Evolutionary conservation across 2,113 vertebrate species (phyloP).

Genomic region (Vulpes vulpes): DNA sequence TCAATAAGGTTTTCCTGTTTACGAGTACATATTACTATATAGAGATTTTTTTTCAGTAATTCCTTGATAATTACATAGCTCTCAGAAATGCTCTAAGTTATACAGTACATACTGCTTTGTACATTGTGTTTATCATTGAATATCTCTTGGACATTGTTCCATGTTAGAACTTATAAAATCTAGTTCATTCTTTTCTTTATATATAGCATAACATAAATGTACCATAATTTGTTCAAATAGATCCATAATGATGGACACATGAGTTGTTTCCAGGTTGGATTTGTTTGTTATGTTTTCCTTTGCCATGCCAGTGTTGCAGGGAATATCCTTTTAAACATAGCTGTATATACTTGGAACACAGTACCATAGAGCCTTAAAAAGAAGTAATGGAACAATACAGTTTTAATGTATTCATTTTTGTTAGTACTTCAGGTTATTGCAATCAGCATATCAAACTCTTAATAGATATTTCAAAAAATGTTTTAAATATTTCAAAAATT

Average conservation of each 20-base stretch:
- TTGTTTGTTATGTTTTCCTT: constrained; percentile 26
- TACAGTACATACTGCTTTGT: neutral
- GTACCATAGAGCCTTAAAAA: neutral
- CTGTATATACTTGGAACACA: neutral
- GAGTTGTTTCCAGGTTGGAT: neutral
- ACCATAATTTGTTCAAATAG: neutral
- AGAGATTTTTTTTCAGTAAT: neutral
- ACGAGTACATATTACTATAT: neutral
- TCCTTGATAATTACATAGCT: neutral
- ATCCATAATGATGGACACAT: neutral
- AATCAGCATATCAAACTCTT: neutral
- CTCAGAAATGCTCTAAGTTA: constrained; percentile 41
- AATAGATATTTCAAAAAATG: neutral
- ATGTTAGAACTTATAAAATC: neutral
- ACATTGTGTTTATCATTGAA: neutral
- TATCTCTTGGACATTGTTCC: neutral
- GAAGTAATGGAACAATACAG: neutral
- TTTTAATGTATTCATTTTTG: constrained; percentile 44
- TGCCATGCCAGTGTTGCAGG: neutral
- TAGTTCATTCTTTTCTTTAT: constrained; percentile 47
- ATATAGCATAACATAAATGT: neutral
- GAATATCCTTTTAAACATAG: neutral
- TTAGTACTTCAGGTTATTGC: neutral
- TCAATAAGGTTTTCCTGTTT: constrained; percentile 24
- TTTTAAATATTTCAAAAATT: constrained; percentile 45